Base-by-base conservation (phyloP, 2,113 vertebrate genomes). In the Osmerus mordax region DNA sequence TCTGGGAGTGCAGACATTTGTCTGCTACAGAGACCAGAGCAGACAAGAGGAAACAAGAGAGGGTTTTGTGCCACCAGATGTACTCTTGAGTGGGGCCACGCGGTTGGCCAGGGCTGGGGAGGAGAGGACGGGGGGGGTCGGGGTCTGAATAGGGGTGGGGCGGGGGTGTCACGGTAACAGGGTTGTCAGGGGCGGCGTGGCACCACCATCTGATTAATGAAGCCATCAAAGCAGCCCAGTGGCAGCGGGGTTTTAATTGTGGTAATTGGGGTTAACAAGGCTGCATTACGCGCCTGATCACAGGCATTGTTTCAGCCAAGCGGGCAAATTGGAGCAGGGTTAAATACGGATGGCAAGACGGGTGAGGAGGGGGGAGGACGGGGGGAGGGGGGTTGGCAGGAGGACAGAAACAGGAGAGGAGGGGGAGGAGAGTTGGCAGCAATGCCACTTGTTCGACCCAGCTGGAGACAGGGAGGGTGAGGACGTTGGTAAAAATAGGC, bases 261-360 rank as follows among this genome's bases (percentile, higher is more conserved):
- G 89, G 90, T 92, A 93, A 92, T 92, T 91, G 90, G 90, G 91
- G 91, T 93, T 93, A 91, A 91, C 91, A 92, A 91, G 91, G 89
- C 89, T 89, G 87, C 88, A 91, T 91, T 91, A 91, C 88, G 89
- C 78, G 87, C 82, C 87, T 91, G 91, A 92, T 92, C 91, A 92
- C 87, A 90, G 88, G 89, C 90, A 90, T 90, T 92, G 91, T 92
- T 91, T 92, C 89, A 91, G 87, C 83, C 86, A 90, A 88, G 89
- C 81, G 83, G 88, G 87, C 78, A 91, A 91, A 92, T 91, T 90
- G 91, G 32, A 88, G 89, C 83, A 62, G 86, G 88, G 90, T 91
- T 91, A 90, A 92, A 91, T 88, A 90, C 88, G 83, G 89, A 89
- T 86, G 87, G 87, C 83, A 76, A 83, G 80, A 76, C 65, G 87